phyloP scores from a whole-genome alignment of 2,113 vertebrate genomes.

The Uria aalge region DNA sequence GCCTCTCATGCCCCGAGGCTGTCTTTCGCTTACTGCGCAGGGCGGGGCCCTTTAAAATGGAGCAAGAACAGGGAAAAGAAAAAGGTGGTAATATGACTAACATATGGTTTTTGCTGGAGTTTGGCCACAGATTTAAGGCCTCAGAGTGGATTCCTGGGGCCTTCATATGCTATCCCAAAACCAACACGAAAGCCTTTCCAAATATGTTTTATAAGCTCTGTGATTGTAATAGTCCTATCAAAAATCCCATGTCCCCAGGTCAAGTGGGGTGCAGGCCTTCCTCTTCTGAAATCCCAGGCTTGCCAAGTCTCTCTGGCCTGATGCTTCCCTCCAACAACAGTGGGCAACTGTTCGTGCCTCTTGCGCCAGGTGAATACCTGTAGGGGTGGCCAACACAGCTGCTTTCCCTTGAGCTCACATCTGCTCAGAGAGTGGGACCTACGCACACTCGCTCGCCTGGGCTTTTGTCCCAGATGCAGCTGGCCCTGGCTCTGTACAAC shows the following conservation, averaged over 20 bases:
- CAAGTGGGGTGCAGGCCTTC: not conserved
- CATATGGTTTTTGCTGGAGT: constrained; percentile 42
- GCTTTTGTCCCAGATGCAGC: not conserved
- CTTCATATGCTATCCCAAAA: constrained; percentile 44
- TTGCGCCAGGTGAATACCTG: not conserved
- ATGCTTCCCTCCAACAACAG: not conserved
- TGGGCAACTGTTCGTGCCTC: not conserved
- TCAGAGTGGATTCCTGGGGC: constrained; percentile 25
- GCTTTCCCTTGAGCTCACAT: constrained; percentile 16
- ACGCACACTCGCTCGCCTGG: not conserved
- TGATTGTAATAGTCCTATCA: constrained; percentile 10
- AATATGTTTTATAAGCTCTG: not conserved
- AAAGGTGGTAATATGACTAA: constrained; percentile 37
- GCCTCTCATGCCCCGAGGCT: not conserved
- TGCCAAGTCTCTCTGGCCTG: not conserved
- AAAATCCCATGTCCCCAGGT: not conserved
- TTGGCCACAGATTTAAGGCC: constrained; percentile 42
- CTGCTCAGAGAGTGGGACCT: not conserved
- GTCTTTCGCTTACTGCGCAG: not conserved
- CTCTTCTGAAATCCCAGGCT: not conserved
- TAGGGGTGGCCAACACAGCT: not conserved
- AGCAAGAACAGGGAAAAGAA: not conserved
- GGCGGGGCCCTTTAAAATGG: not conserved
- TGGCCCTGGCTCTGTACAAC: not conserved
- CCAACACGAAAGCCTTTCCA: constrained; percentile 27